A percentile compares a stretch with the other conserved stretches of the same genome.
phyloP scores from a whole-genome alignment of 2,888 invertebrate genomes.

The Gymnosoma rotundatum region DNA sequence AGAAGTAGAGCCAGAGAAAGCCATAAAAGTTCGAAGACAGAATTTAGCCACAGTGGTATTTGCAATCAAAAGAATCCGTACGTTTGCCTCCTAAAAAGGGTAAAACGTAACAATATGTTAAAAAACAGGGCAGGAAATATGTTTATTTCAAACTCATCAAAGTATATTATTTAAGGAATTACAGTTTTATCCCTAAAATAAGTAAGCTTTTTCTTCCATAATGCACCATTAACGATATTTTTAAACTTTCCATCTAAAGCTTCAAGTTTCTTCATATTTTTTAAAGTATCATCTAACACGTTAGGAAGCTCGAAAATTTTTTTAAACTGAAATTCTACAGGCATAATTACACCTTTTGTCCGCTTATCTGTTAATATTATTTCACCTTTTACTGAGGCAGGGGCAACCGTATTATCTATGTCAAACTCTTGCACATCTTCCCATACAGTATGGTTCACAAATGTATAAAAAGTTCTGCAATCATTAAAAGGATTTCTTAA shows the following conservation, averaged over 20 bases:
- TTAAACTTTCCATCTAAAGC: not conserved
- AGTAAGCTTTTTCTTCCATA: slow-evolving; percentile 17
- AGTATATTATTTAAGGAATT: slow-evolving; percentile 31
- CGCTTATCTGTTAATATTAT: too few relatives aligned
- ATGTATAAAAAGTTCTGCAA: slow-evolving; percentile 2
- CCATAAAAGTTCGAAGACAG: too few relatives aligned
- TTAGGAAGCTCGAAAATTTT: not conserved
- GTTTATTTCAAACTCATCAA: slow-evolving; percentile 18
- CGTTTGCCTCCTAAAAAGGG: too few relatives aligned
- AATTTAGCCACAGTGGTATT: too few relatives aligned
- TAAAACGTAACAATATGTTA: too few relatives aligned
- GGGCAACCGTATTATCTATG: slow-evolving; percentile 3
- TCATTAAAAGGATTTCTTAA: not conserved
- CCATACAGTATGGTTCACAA: slow-evolving; percentile 1
- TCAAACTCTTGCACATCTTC: slow-evolving; percentile 6
- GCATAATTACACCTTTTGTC: too few relatives aligned
- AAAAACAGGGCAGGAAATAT: slow-evolving; percentile 27
- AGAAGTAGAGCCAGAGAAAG: not conserved
- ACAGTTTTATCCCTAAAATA: slow-evolving; percentile 1
- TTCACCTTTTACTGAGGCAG: not conserved
- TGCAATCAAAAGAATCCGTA: too few relatives aligned
- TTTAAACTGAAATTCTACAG: too few relatives aligned
- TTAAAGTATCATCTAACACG: not conserved
- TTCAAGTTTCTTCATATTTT: not conserved
- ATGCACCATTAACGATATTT: slow-evolving; percentile 11